A percentile compares a stretch with the other conserved stretches of the same genome.
Conservation (phyloP, 2,113 vertebrate genomes). For the Delphinus delphis region DNA sequence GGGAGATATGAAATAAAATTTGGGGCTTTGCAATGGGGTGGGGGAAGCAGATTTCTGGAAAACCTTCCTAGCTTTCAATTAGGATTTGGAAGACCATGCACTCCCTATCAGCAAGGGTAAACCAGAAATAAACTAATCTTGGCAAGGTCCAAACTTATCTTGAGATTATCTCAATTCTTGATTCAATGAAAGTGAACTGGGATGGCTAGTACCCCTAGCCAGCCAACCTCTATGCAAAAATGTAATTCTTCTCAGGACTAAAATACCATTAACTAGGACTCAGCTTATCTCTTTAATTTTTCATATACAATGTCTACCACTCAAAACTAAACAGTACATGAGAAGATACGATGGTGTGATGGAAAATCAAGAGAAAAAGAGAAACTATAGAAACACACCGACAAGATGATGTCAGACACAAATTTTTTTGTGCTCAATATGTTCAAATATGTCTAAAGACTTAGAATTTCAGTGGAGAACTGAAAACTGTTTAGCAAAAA, state of each 20-base stretch:
- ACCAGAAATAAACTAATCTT: neutral
- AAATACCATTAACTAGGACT: neutral
- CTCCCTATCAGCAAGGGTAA: neutral
- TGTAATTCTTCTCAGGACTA: neutral
- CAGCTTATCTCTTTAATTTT: neutral
- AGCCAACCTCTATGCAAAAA: neutral
- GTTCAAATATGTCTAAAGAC: neutral
- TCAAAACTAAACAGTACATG: neutral
- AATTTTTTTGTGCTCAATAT: constrained; percentile 8
- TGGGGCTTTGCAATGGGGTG: neutral
- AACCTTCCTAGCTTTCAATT: neutral
- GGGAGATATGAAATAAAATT: neutral
- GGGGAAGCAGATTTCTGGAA: neutral
- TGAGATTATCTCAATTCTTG: neutral
- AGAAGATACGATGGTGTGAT: neutral
- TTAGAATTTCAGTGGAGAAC: neutral
- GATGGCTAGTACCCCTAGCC: neutral
- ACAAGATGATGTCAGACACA: neutral
- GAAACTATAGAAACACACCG: neutral
- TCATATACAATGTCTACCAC: neutral
- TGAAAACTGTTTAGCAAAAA: constrained; percentile 11
- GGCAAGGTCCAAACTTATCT: neutral
- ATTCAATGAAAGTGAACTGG: neutral
- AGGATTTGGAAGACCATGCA: neutral
- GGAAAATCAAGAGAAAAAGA: neutral